Evolutionary conservation across 2,797 vertebrate genomes (phyloP), one percentile per base, ranked within the genome.

Genomic region (Borostomias antarcticus): DNA sequence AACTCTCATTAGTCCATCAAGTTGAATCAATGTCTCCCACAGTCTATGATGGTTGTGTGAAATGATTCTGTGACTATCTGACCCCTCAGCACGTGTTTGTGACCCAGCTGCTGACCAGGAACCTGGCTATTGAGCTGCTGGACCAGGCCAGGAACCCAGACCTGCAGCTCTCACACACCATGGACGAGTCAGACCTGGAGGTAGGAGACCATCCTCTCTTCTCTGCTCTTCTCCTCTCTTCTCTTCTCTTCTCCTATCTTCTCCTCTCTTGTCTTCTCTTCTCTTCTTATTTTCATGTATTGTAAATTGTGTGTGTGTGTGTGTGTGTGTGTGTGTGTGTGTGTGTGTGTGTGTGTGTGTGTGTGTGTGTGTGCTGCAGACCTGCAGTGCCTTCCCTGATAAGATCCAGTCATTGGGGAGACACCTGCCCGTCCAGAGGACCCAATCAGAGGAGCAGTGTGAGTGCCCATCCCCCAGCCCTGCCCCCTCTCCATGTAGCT

Each of bases 151-250:
- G 57, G 0, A 90, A 92, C 63, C 89, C 90, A 6, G 86, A 92
- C 50, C 70, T 91, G 33, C 78, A 78, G 19, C 75, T 75, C 1
- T 29, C 81, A 21, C 78, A 75, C 0, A 76, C 85, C 26, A 81
- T 91, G 37, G 92, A 93, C 0, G 91, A 92, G 64, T 88, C 84
- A 40, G 92, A 93, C 15, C 83, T 92, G 11, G 92, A 93, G 86
- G 92, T 93, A 53, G n/a, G n/a, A n/a, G n/a, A n/a, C n/a, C n/a
- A n/a, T n/a, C 5, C 58, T 25, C 29, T 8, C 15, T 7, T 25
- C 19, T 13, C 5, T 2, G 17, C 43, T 60, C 43, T 23, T 26
- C 3, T 57, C 15, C 33, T 6, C 13, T 3, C 10, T 4, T 10
- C 10, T 5, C 5, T 15, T 1, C 19, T 2, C 10, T 53, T 23